Evolutionary conservation across 2,888 invertebrate genomes (phyloP), one percentile per base, ranked within the genome.

Genomic region (Caenorhabditis macrosperma): DNA sequence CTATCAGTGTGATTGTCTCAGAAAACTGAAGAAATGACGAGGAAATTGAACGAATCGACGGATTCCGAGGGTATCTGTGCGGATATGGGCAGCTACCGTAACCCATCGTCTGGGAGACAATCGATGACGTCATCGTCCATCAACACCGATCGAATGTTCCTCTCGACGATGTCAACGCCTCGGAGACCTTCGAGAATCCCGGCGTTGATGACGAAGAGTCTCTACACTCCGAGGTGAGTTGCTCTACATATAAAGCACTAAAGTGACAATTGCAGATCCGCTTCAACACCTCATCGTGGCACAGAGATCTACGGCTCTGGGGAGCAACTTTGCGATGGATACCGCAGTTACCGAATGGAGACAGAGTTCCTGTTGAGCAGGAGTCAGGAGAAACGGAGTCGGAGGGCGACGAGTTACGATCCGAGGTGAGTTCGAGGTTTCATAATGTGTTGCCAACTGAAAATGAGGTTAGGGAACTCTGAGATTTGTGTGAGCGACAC

Each of bases 51-150:
- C 28, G 72, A 71, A 28, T 76, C 75, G 10, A 57, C 76, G 0
- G 78, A 75, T 26, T 76, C 76, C 9, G 81, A 81, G 61, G 81
- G 81, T 10, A 81, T 81, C 38, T 82, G 82, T 55, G 82, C 83
- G 0, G 84, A 84, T 48, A 67, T 69, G 26, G 54, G 52, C 35
- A 54, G 41, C 46, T 59, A 59, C 57, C 38, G 66, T 41, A 74
- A 41, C 24, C 50, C 69, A 5, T 61, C 60, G 7, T 71, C 76
- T 22, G 54, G 67, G 38, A 50, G 55, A 9, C 64, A 59, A 15
- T 78, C 78, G 33, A 75, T 75, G 69, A 71, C 68, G 22, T 79
- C 76, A 20, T 81, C 81, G 10, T 48, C 57, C 12, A 22, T 69
- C 48, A 41, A 60, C 24, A 57, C 9, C 28, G 68, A 66, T 17